Base-by-base conservation (phyloP, 2,888 invertebrate species). In the Hypomecis atomaria region DNA sequence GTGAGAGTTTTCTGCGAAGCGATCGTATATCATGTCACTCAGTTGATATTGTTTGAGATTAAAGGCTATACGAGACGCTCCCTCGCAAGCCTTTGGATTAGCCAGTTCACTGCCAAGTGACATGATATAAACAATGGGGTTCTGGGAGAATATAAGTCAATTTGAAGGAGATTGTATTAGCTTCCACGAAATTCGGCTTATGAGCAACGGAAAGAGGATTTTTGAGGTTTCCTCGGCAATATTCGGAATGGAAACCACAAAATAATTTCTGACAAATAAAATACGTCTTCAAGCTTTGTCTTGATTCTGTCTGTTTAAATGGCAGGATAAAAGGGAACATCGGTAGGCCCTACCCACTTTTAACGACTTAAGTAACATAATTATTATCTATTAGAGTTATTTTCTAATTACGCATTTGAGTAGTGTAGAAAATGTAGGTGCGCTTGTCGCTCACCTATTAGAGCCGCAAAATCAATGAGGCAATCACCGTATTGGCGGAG, bases 401-500 rank as follows among this genome's bases (percentile, higher is more conserved):
- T 13, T 44, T 44, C 13, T 44, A 43, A n/a, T 8, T 6, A 4
- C 3, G 9, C 6, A 38, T 38, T 38, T 8, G 38, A 38, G 38
- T 9, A 38, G 9, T 23, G 40, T 9, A 40, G 9, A 7, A 40
- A 47, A 36, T 44, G 44, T 37, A 45, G 7, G 8, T 38, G 52
- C n/a, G 52, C 11, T 56, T n/a, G 37, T 47, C 44, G 45, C 53
- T 52, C 49, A 11, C 37, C 45, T 50, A 43, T 49, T 53, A 49
- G 9, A 37, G 36, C 58, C 33, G 36, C 63, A 42, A 54, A 52
- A 54, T 58, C 54, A 58, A 69, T 64, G 57, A 63, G 50, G 47
- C 50, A 61, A 61, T 47, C 49, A 44, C 54, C 63, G 65, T 61
- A 63, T 58, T 70, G 42, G 58, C 49, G 61, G 57, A 62, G 56